Evolutionary conservation across 2,113 vertebrate genomes (phyloP).

Genomic region (Oncorhynchus tshawytscha): DNA sequence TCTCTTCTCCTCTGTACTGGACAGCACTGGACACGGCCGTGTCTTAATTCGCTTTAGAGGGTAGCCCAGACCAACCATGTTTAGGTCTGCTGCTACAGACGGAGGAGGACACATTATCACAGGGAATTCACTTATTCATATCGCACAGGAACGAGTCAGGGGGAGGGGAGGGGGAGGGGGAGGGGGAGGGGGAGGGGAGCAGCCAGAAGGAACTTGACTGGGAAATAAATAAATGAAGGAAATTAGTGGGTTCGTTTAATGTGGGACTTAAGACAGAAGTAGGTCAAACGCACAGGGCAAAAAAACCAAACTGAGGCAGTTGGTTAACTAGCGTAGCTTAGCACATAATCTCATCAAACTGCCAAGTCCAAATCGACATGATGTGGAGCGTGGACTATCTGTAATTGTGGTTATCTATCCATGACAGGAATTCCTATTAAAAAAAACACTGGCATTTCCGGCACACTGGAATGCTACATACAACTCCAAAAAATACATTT

Average conservation of each 20-base stretch:
- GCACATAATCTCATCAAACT: not conserved
- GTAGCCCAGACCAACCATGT: not conserved
- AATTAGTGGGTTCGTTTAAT: constrained; percentile 25
- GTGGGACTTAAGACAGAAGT: constrained; percentile 7
- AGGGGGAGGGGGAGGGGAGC: not conserved
- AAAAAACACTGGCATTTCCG: not conserved
- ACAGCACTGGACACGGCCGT: not conserved
- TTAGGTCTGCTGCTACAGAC: not conserved
- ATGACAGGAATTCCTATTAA: not conserved
- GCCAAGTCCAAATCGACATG: not conserved
- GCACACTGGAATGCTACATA: not conserved
- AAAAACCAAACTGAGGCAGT: constrained; percentile 1
- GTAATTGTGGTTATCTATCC: not conserved
- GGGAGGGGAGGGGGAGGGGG: not conserved
- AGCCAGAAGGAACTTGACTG: constrained; percentile 2
- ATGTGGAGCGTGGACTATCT: not conserved
- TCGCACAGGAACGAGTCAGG: not conserved
- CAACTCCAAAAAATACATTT: constrained; percentile 16
- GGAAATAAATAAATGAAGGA: constrained; percentile 34
- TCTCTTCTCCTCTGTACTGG: constrained; percentile 10
- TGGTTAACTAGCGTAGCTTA: not conserved
- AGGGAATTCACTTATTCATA: not conserved
- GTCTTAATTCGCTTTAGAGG: constrained; percentile 3
- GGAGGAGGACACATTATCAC: not conserved
- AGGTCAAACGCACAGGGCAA: constrained; percentile 24